Percentiles rank a stretch among this genome's conserved stretches.
Conservation (phyloP, 2,888 invertebrate species). For the Lycocerus yunnanus region DNA sequence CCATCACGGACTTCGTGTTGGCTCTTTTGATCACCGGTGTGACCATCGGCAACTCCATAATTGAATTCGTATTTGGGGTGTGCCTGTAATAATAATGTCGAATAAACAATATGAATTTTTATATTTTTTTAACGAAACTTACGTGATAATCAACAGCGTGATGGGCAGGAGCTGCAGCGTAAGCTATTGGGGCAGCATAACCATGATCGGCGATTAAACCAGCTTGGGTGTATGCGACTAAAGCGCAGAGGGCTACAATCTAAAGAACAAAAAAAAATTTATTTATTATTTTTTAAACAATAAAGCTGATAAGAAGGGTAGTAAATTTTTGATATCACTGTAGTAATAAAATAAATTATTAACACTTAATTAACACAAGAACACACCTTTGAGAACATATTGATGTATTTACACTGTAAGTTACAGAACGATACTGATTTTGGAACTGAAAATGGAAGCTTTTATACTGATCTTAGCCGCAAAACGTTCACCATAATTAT, state of each 20-base stretch:
- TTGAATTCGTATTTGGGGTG: slow-evolving; percentile 63
- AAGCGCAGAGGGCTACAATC: slow-evolving; percentile 49
- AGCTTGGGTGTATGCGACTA: slow-evolving; percentile 55
- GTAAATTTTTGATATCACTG: too few relatives aligned
- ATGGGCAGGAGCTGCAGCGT: slow-evolving; percentile 7
- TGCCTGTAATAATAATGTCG: slow-evolving; percentile 42
- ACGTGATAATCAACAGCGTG: slow-evolving; percentile 22
- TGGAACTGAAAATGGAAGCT: slow-evolving; percentile 35
- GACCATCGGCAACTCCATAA: slow-evolving; percentile 60
- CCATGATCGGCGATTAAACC: slow-evolving; percentile 53
- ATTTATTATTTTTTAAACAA: background rate
- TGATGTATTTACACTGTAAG: slow-evolving; percentile 38
- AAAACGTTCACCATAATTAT: slow-evolving; percentile 46
- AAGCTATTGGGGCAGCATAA: slow-evolving; percentile 38
- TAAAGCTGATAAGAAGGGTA: background rate
- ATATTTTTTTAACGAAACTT: background rate
- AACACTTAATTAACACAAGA: slow-evolving; percentile 12
- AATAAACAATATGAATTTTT: background rate
- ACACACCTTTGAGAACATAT: slow-evolving; percentile 46
- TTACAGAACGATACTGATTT: slow-evolving; percentile 38
- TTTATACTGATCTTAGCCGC: slow-evolving; percentile 43
- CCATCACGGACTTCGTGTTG: slow-evolving; percentile 62
- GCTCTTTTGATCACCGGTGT: slow-evolving; percentile 61
- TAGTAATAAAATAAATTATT: background rate
- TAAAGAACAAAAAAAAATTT: slow-evolving; percentile 2